A percentile compares a stretch with the other conserved stretches of the same genome.
phyloP scores from a whole-genome alignment of 2,797 vertebrate species.

The Pseudochaenichthys georgianus region DNA sequence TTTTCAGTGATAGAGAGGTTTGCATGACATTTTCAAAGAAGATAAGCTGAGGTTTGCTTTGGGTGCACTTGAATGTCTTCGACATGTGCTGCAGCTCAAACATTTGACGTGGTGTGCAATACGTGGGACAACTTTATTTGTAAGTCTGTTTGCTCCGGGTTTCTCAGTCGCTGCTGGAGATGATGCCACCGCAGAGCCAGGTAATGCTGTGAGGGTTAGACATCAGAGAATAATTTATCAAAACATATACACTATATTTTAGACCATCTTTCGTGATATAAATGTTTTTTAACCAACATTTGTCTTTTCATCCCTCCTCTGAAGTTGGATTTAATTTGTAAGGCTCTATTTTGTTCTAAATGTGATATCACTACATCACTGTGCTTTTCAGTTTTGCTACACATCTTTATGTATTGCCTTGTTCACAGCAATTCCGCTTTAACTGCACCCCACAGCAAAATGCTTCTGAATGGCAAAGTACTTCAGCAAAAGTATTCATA shows the following conservation, averaged over 20 bases:
- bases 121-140: constrained; percentile 70
- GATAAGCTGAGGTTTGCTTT: constrained; percentile 52
- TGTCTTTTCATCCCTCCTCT: background rate
- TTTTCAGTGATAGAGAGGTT: constrained; percentile 1
- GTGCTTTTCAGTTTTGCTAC: background rate
- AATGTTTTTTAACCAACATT: background rate
- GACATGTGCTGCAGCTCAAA: constrained; percentile 75
- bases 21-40: constrained; percentile 17
- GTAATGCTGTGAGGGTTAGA: background rate
- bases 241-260: background rate
- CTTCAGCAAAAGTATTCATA: background rate
- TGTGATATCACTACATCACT: background rate
- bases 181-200: constrained; percentile 24
- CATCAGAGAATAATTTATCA: constrained; percentile 7
- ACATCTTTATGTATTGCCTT: constrained; percentile 5
- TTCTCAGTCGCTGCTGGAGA: constrained; percentile 26
- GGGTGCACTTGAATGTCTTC: constrained; percentile 80
- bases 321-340: background rate
- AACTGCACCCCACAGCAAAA: background rate
- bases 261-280: background rate
- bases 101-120: constrained; percentile 69
- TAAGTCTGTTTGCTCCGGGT: constrained; percentile 6
- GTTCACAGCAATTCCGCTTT: constrained; percentile 5
- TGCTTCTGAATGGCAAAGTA: constrained; percentile 25
- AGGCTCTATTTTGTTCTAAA: background rate